Percentiles rank a stretch among this genome's conserved stretches.
Evolutionary conservation across 2,888 invertebrate species (phyloP).

Genomic region (Ophraella communa): DNA sequence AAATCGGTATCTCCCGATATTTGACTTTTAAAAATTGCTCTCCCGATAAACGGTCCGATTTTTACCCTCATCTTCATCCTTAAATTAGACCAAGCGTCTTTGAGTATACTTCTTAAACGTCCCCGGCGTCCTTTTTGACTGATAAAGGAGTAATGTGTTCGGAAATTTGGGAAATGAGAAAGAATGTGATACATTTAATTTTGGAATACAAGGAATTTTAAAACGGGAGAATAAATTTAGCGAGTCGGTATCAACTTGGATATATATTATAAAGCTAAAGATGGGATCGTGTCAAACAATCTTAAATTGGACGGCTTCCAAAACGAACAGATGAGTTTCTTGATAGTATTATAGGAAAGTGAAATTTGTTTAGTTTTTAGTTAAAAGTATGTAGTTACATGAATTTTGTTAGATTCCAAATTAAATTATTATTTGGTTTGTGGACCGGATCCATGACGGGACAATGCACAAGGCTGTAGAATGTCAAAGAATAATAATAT

Average conservation of each 20-base stretch:
- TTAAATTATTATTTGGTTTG: too few relatives aligned
- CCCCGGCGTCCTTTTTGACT: conserved; percentile 2
- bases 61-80: conserved; percentile 37
- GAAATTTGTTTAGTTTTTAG: too few relatives aligned
- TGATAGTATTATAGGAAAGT: too few relatives aligned
- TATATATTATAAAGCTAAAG: background rate
- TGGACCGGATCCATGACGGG: too few relatives aligned
- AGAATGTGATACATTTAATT: conserved; percentile 3
- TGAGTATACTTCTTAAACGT: conserved; percentile 10
- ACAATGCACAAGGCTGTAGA: too few relatives aligned
- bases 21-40: conserved; percentile 33
- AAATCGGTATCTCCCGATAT: conserved; percentile 18
- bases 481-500: too few relatives aligned
- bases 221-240: background rate
- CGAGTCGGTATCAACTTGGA: background rate
- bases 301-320: background rate
- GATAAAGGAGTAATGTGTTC: conserved; percentile 24
- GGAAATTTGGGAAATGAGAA: conserved; percentile 10
- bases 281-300: background rate
- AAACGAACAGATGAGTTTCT: too few relatives aligned
- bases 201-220: background rate
- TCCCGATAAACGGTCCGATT: conserved; percentile 31
- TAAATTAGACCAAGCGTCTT: conserved; percentile 33
- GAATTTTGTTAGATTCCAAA: too few relatives aligned
- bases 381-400: too few relatives aligned